Base-by-base conservation (phyloP, 2,113 vertebrate genomes). In the Capreolus pygargus region DNA sequence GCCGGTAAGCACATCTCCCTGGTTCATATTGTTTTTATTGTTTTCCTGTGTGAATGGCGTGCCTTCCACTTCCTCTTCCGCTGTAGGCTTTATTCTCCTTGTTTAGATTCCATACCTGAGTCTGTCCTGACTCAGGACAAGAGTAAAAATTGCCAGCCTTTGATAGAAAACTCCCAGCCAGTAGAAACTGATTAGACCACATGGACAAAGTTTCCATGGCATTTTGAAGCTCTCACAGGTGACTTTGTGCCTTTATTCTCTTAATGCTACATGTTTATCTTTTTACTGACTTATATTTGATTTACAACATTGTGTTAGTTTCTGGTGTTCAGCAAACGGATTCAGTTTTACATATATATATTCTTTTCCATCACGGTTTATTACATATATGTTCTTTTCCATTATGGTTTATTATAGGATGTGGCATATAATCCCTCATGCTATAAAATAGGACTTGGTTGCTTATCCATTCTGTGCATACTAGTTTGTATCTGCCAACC, bases 1-100 rank as follows among this genome's bases (percentile, higher is more conserved):
- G 97, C 99, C 99, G 95, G 99, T 99, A 99, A 99, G 99, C 99
- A 91, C 7, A 52, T 92, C 74, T 92, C 7, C 13, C 39, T 97
- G 76, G 10, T 23, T 58, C 52, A 96, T 13, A 91, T n/a, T 47
- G 45, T 19, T 11, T 21, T 9, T n/a, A 16, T 8, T 21, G n/a
- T 25, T 52, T 55, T 28, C 17, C 76, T 25, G 12, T 43, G 0
- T n/a, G 19, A 1, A 0, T 5, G 45, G 1, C 1, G 2, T 33
- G 27, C 3, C 5, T 27, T 67, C 9, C 27, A 5, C 17, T 28
- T 67, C 16, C 78, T 14, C 28, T 5, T 52, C 25, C 3, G 10
- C 12, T 9, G 23, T 39, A 12, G n/a, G 25, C 19, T 17, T 52
- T 5, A 19, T 21, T 33, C 39, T 67, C 47, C 70, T 78, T 47